Base-by-base conservation (phyloP, 2,888 invertebrate genomes). In the Conops quadrifasciatus region DNA sequence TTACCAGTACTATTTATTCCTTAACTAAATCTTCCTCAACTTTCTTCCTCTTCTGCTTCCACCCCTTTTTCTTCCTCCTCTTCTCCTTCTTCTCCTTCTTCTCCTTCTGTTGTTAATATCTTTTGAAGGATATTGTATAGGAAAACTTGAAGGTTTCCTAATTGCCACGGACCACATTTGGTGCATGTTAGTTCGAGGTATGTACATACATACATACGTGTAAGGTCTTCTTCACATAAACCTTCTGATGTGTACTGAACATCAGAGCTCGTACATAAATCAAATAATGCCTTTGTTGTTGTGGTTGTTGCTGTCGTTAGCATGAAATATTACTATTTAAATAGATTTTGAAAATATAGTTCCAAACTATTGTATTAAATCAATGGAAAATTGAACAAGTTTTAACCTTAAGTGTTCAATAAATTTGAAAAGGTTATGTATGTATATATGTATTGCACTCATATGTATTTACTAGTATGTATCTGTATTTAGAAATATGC, bases 161-260 rank as follows among this genome's bases (percentile, higher is more conserved):
- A 75, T 74, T 76, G 71, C 71, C 72, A 67, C 74, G 76, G 77
- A 76, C 77, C 77, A 75, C 77, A 77, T 74, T 73, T 75, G 76
- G 74, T 72, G 73, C 72, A 72, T 59, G 36, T 66, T 45, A 45
- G 51, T 43, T 19, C 9, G 19, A 59, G n/a, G 60, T n/a, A 26
- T 59, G 59, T 59, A n/a, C n/a, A n/a, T n/a, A n/a, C n/a, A n/a
- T n/a, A n/a, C n/a, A n/a, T 28, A 24, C 53, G 36, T n/a, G n/a
- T n/a, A n/a, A n/a, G 36, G 36, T 36, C 36, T 36, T 36, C 36
- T 7, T 36, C 36, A 36, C 36, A 36, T 36, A 36, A 36, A 36
- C 9, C 36, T 7, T 53, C 56, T 24, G 2, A 59, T 64, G 43
- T 65, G 26, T 49, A 36, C 30, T 60, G 16, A 24, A 2, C 26